phyloP scores from a whole-genome alignment of 2,888 invertebrate species.

The Spodoptera picta region DNA sequence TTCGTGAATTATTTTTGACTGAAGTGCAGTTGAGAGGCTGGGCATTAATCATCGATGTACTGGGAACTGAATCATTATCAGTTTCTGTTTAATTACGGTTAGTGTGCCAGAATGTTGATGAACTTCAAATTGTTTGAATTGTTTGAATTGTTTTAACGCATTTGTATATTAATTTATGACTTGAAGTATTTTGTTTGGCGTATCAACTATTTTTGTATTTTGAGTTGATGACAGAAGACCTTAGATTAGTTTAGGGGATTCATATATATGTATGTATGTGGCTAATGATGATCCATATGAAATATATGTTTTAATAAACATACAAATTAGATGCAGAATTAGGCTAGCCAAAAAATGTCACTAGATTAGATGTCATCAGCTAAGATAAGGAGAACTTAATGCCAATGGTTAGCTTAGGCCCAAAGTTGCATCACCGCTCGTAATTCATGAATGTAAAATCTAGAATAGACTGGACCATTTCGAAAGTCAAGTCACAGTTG shows the following conservation, averaged over 20 bases:
- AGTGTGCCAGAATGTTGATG: slow-evolving; percentile 46
- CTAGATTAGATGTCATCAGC: slow-evolving; percentile 37
- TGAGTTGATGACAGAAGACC: too few species aligned
- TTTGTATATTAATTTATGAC: slow-evolving; percentile 1
- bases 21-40: slow-evolving; percentile 52
- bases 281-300: too few species aligned
- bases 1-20: slow-evolving; percentile 54
- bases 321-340: not conserved
- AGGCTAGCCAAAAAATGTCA: slow-evolving; percentile 7
- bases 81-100: slow-evolving; percentile 40
- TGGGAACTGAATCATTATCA: slow-evolving; percentile 50
- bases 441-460: slow-evolving; percentile 40
- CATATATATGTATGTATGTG: too few species aligned
- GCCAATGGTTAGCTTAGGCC: slow-evolving; percentile 21
- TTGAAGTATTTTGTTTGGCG: not conserved
- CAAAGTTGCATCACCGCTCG: slow-evolving; percentile 34
- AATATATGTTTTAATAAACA: not conserved
- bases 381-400: slow-evolving; percentile 32
- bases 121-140: slow-evolving; percentile 32
- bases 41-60: slow-evolving; percentile 52
- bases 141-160: slow-evolving; percentile 12
- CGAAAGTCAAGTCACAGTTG: too few species aligned
- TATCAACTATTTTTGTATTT: too few species aligned
- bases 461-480: slow-evolving; percentile 16
- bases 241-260: too few species aligned